Base-by-base conservation (phyloP, 1,140 invertebrate genomes). In the Neodiprion virginianus region DNA sequence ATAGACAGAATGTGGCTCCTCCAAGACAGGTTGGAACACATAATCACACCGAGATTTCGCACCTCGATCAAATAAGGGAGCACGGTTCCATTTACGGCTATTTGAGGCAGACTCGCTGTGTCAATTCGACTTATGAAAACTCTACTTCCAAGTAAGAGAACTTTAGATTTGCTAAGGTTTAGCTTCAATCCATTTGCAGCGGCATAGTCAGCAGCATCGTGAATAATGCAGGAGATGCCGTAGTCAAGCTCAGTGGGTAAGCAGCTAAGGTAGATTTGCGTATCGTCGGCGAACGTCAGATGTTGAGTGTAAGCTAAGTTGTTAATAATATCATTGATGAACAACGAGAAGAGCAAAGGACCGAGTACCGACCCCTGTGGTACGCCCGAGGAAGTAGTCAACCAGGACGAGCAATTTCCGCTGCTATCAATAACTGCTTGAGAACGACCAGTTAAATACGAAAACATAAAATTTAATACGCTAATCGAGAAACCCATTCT, bases 111-210 rank as follows among this genome's bases (percentile, higher is more conserved):
- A n/a, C 10, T 11, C 10, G n/a, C 53, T 11, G n/a, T 11, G 53
- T 61, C 53, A 11, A 61, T 11, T 11, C 10, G 10, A 11, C 53
- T 11, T 11, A 61, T 61, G n/a, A 11, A n/a, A 61, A n/a, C 53
- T 11, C n/a, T 61, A n/a, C 53, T 61, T 11, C 53, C 53, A 11
- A 61, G n/a, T 11, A 61, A 61, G n/a, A 61, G 53, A 11, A 61
- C n/a, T 61, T 61, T 61, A 61, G 53, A 61, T n/a, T 61, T 61
- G 53, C 10, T n/a, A 61, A 61, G 53, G 53, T 61, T 61, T 11
- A 61, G 53, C n/a, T 61, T 61, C 53, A 61, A 61, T 61, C n/a
- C n/a, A 61, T 61, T 61, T 11, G 10, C 53, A n/a, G 53, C n/a
- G 53, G 53, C 53, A 61, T 11, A 61, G 10, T 61, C 53, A n/a